Base-by-base conservation (phyloP, 2,797 vertebrate species). In the Aratinga solstitialis region DNA sequence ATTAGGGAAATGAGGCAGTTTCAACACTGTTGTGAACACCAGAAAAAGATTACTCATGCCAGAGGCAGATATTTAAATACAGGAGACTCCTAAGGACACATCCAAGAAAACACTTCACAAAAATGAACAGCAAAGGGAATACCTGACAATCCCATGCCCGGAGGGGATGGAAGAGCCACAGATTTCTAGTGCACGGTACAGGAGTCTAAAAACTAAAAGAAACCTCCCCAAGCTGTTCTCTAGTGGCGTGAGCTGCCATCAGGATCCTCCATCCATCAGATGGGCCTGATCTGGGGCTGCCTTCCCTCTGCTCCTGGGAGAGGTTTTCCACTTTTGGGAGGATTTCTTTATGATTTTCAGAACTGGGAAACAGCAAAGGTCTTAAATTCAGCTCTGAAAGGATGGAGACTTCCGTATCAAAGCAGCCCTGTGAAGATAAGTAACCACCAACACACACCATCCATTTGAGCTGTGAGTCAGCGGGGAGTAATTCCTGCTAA, bases 231-330 rank as follows among this genome's bases (percentile, higher is more conserved):
- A 5, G 2, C 43, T 72, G 40, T 58, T 72, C 34, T 36, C 72
- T 24, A 26, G 56, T 23, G 29, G n/a, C 7, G 18, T 8, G 26
- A 40, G 58, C 36, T 59, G 53, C 63, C 48, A 72, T 12, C 16
- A 42, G 45, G 36, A 50, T 4, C 9, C 21, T 20, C 32, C 2
- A 1, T 24, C 20, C 45, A 40, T 23, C 47, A 53, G 32, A 66
- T 30, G 0, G 2, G 34, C 40, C 34, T 42, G 11, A 12, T 13
- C 34, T 4, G 4, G 30, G 29, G 18, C 7, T 0, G 9, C 38
- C 10, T 36, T 48, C 12, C 34, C 26, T 21, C 7, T 5, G 19
- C 71, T 68, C 34, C 62, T 26, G 4, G 2, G 45, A 27, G 0
- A 20, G 36, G 8, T 45, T 68, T 65, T 59, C 42, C 14, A 12